phyloP scores from a whole-genome alignment of 2,888 invertebrate species.

The Ennomos quercinarius region DNA sequence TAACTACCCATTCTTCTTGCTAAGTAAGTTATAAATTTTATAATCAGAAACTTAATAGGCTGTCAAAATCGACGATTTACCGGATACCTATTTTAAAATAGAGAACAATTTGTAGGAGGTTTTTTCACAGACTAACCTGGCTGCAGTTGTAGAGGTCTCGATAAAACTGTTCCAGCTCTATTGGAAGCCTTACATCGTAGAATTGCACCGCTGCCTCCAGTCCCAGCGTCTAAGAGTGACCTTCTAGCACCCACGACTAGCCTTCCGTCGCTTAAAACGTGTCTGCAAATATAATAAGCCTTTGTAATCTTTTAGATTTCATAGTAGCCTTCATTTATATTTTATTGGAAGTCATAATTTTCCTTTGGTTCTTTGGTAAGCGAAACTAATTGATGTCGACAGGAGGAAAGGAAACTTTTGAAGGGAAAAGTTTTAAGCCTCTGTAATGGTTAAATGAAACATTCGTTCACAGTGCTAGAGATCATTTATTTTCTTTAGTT shows the following conservation, averaged over 20 bases:
- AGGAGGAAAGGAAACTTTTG: neutral
- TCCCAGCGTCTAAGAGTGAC: constrained; percentile 73
- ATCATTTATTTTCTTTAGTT: no score
- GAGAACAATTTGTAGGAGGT: no score
- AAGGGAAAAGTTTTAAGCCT: constrained; percentile 10
- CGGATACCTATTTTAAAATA: no score
- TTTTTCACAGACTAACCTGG: constrained; percentile 59
- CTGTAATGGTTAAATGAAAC: no score
- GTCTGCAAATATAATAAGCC: constrained; percentile 51
- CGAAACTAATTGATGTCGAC: neutral
- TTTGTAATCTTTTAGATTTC: no score
- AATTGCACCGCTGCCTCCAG: constrained; percentile 66
- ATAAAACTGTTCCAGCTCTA: constrained; percentile 70
- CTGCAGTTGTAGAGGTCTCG: constrained; percentile 73
- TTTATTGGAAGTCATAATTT: constrained; percentile 3
- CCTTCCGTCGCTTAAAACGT: constrained; percentile 71
- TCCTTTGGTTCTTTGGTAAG: neutral
- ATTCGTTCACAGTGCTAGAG: no score
- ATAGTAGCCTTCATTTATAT: neutral
- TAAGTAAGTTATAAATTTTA: neutral
- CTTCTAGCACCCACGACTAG: constrained; percentile 74
- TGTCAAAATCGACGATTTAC: no score
- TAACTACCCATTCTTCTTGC: neutral
- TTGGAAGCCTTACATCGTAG: constrained; percentile 76
- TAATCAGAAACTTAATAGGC: neutral